These are phyloP conservation scores for Acholoe squamosa DNA, from an alignment of 2,888 invertebrate species.

Conservation along the genomic window DNA sequence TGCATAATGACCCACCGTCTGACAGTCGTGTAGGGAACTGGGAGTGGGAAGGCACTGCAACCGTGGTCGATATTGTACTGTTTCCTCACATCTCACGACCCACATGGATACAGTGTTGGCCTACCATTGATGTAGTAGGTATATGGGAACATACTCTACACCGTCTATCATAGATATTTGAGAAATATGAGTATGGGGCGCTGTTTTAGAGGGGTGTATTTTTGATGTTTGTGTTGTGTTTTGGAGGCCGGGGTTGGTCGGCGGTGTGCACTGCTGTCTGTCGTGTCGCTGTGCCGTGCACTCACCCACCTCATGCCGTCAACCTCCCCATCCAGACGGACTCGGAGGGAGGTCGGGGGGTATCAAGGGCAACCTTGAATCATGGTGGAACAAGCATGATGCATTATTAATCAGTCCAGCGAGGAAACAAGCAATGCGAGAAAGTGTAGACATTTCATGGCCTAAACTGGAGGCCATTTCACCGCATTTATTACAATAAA, in stretches of 20 bases:
- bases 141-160: neutral
- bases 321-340: neutral
- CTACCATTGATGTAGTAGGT: neutral
- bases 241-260: neutral
- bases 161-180: neutral
- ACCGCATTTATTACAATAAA: too few species aligned
- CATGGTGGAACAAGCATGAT: too few species aligned
- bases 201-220: neutral
- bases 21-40: neutral
- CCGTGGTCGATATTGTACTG: neutral
- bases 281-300: neutral
- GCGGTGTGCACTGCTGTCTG: neutral
- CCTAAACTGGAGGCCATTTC: too few species aligned
- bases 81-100: neutral
- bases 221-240: neutral
- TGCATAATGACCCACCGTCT: constrained; percentile 32
- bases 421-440: too few species aligned
- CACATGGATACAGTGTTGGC: neutral
- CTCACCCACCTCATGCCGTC: neutral
- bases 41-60: neutral
- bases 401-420: too few species aligned
- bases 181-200: too few species aligned
- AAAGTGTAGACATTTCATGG: too few species aligned
- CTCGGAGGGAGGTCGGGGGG: too few species aligned
- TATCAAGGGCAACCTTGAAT: too few species aligned